Evolutionary conservation across 2,888 invertebrate species (phyloP).

Genomic region (Bellardia bayeri): DNA sequence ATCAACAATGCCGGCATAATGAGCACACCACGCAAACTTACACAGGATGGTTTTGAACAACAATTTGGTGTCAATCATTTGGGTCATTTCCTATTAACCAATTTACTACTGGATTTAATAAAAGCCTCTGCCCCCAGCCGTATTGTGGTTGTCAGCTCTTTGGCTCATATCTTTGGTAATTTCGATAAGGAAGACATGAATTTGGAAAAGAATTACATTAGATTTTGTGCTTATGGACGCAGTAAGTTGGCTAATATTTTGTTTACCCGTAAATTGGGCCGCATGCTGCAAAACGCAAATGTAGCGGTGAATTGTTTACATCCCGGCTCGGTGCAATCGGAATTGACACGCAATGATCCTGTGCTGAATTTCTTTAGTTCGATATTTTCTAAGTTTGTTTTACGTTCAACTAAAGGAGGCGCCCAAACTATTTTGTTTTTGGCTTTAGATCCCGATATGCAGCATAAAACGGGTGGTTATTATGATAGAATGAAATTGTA

Average conservation of each 20-base stretch:
- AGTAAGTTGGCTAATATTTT: constrained; percentile 92
- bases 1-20: constrained; percentile 86
- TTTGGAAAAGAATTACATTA: constrained; percentile 88
- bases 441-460: constrained; percentile 63
- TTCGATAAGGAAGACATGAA: constrained; percentile 90
- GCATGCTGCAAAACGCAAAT: constrained; percentile 86
- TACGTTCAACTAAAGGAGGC: constrained; percentile 55
- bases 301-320: constrained; percentile 89
- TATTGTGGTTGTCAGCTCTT: constrained; percentile 90
- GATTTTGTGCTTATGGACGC: constrained; percentile 88
- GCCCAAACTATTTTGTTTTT: constrained; percentile 64
- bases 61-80: constrained; percentile 87
- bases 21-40: constrained; percentile 83
- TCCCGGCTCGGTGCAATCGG: constrained; percentile 90
- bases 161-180: constrained; percentile 88
- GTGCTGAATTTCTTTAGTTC: background rate
- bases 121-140: constrained; percentile 88
- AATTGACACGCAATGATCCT: constrained; percentile 86
- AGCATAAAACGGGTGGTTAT: constrained; percentile 47
- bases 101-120: constrained; percentile 85
- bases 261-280: constrained; percentile 89
- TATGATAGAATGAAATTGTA: constrained; percentile 60
- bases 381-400: constrained; percentile 24
- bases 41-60: constrained; percentile 86
- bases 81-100: constrained; percentile 87